Conservation (phyloP, 2,888 invertebrate species). For the Acanthopleura granulata region DNA sequence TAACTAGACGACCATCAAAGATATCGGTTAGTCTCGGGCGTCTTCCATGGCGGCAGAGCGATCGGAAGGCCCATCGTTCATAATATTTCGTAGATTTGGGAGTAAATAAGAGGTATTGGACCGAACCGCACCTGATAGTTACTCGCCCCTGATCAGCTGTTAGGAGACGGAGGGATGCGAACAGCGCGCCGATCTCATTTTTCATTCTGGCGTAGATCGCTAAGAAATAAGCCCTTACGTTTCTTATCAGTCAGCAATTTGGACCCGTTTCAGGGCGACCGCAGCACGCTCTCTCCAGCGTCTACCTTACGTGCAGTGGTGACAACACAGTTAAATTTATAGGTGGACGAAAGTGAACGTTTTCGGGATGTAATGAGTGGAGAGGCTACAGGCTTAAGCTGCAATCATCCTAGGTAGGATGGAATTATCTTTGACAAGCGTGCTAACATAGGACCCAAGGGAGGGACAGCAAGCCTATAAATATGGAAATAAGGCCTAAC, state of each 20-base stretch:
- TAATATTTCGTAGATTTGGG: slow-evolving; percentile 10
- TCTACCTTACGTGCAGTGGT: background rate
- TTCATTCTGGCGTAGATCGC: background rate
- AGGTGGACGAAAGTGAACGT: background rate
- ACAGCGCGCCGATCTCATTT: background rate
- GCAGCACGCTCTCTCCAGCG: background rate
- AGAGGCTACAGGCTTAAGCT: background rate
- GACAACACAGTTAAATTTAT: slow-evolving; percentile 10
- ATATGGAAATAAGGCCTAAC: slow-evolving; percentile 7
- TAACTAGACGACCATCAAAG: background rate
- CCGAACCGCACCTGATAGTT: background rate
- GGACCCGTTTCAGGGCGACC: background rate
- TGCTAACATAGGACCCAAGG: slow-evolving; percentile 15
- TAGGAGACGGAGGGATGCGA: slow-evolving; percentile 8
- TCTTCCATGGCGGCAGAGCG: background rate
- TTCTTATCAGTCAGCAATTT: slow-evolving; percentile 14
- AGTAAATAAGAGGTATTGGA: slow-evolving; percentile 5
- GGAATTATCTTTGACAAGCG: slow-evolving; percentile 18
- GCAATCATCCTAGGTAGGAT: background rate
- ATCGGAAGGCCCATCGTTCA: slow-evolving; percentile 11
- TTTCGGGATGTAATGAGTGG: background rate
- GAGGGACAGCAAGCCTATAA: slow-evolving; percentile 12
- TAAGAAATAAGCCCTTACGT: slow-evolving; percentile 7
- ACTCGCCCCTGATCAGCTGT: background rate
- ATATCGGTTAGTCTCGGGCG: background rate